Evolutionary conservation across 1,140 invertebrate genomes (phyloP), one percentile per base, ranked within the genome.

Genomic region (Drosophila arizonae): DNA sequence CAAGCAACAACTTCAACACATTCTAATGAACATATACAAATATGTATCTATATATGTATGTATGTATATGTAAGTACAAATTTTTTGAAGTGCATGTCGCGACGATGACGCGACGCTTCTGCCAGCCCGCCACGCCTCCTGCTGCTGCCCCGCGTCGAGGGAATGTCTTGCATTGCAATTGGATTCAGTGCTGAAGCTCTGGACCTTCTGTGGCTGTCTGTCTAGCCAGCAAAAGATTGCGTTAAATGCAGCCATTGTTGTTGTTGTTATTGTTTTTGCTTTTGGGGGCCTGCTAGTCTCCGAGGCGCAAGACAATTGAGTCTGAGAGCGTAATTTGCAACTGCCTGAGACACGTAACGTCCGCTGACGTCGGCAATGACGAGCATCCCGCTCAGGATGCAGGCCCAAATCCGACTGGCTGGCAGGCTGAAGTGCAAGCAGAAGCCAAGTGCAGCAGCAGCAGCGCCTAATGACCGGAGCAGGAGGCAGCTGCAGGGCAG

Each of bases 251-350:
- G 76, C 76, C 50, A 74, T 79, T 79, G 81, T 87, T 88, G 82
- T 76, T 80, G 77, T 68, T 71, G 75, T 45, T 79, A 62, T 67
- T 71, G 68, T 56, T 70, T 26, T 68, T 60, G 54, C 62, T 66
- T 72, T 72, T 70, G 60, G 76, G 63, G 69, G 65, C 52, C 61
- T 56, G 65, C 55, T 73, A 73, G 72, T 81, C 82, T 86, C 78
- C 13, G 48, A 86, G 79, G 79, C 82, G 63, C 85, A 87, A 87
- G 84, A 87, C 82, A 87, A 87, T 87, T 87, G 82, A 77, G 82
- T 87, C 82, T 87, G 82, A 87, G 82, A 87, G 82, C 79, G 73
- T 87, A 87, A 87, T 87, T 87, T 87, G 82, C 84, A 87, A 87
- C 82, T 87, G 82, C 84, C 84, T 87, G 79, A 88, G 82, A 88